A percentile compares a stretch with the other conserved stretches of the same genome.
Conservation (phyloP, 1,140 invertebrate genomes). For the Zaprionus davidi region DNA sequence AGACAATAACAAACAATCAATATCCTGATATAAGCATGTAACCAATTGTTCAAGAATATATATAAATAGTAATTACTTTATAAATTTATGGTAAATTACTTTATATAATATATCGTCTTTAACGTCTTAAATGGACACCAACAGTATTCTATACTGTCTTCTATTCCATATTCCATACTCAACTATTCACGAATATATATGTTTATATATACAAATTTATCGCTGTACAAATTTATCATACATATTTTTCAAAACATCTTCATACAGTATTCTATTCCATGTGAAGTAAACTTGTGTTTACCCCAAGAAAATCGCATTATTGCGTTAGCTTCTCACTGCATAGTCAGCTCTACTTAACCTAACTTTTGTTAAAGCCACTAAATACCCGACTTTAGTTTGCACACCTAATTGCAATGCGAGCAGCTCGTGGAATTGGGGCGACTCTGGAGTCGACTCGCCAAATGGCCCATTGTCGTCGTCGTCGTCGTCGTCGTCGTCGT, state of each 20-base stretch:
- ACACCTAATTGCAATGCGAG: neutral
- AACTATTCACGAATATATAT: too few relatives aligned
- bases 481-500: neutral
- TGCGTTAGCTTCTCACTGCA: neutral
- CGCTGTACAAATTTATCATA: too few relatives aligned
- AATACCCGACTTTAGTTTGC: neutral
- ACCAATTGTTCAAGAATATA: neutral
- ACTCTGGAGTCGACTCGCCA: constrained; percentile 26
- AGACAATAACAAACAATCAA: too few relatives aligned
- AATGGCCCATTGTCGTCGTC: constrained; percentile 8
- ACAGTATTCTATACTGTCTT: too few relatives aligned
- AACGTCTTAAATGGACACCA: too few relatives aligned
- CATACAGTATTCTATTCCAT: too few relatives aligned
- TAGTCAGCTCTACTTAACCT: neutral
- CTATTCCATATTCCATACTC: too few relatives aligned
- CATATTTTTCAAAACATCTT: too few relatives aligned
- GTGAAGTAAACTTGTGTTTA: neutral
- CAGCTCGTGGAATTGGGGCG: constrained; percentile 34
- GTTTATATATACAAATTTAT: too few relatives aligned
- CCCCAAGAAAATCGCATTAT: neutral
- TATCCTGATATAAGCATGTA: too few relatives aligned
- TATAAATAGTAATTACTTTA: neutral
- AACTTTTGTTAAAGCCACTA: neutral
- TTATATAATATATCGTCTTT: too few relatives aligned
- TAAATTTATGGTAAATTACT: too few relatives aligned